phyloP scores from a whole-genome alignment of 35 echinoderm and acorn worm species.

The Lytechinus variegatus region DNA sequence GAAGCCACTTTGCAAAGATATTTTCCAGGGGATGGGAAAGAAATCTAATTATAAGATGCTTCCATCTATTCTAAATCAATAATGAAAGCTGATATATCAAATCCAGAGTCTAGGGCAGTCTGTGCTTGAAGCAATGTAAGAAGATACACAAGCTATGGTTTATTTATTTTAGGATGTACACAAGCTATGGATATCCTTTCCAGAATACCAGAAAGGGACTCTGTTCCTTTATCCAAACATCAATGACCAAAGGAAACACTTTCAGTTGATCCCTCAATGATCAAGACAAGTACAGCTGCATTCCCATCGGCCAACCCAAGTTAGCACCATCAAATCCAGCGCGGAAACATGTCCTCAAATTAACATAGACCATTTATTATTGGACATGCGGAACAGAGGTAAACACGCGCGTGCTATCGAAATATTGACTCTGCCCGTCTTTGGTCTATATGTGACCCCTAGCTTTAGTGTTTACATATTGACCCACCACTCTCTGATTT shows the following conservation, averaged over 20 bases:
- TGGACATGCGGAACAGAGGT: constrained; percentile 28
- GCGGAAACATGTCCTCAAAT: constrained; percentile 29
- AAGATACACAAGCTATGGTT: not conserved
- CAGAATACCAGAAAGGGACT: not conserved
- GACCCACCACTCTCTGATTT: not conserved
- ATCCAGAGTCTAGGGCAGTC: not conserved
- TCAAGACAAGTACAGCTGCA: not conserved
- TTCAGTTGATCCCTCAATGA: not conserved
- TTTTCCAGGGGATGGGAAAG: not conserved
- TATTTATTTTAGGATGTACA: not conserved
- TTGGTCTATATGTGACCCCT: constrained; percentile 23
- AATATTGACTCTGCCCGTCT: constrained; percentile 13
- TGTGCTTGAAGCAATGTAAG: not conserved
- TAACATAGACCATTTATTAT: constrained; percentile 44
- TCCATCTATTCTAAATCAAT: not conserved
- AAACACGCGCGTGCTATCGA: constrained; percentile 17
- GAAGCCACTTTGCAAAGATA: not conserved
- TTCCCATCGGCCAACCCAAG: not conserved
- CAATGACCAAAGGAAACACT: not conserved
- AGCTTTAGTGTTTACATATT: constrained; percentile 7
- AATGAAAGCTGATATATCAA: not conserved
- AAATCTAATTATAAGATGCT: not conserved
- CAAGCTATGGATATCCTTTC: not conserved
- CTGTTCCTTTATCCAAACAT: not conserved
- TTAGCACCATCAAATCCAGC: not conserved